Evolutionary conservation across 2,888 invertebrate species (phyloP).

Genomic region (Microdon myrmicae): DNA sequence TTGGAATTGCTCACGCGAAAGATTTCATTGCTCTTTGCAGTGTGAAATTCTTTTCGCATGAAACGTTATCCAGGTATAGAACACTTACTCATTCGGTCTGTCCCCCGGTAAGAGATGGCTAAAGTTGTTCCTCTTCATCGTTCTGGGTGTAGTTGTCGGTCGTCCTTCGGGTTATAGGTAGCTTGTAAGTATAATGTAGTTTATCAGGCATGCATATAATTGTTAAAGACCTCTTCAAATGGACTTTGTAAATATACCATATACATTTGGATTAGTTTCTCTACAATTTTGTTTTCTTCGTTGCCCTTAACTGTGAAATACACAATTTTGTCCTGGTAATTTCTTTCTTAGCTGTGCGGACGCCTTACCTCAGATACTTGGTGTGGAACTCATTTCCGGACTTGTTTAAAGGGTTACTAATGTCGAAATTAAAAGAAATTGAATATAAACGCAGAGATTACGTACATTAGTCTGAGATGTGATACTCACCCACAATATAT

Average conservation of each 20-base stretch:
- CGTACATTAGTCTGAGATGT: too few species aligned
- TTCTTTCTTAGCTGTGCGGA: too few species aligned
- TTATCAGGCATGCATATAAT: slow-evolving; percentile 51
- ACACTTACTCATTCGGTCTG: slow-evolving; percentile 29
- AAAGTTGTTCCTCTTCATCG: slow-evolving; percentile 15
- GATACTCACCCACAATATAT: too few species aligned
- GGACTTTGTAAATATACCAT: too few species aligned
- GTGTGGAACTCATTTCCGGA: slow-evolving; percentile 23
- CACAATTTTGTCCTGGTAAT: too few species aligned
- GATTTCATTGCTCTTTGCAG: slow-evolving; percentile 45
- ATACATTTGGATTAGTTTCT: too few species aligned
- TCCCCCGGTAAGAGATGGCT: slow-evolving; percentile 30
- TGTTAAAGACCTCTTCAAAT: slow-evolving; percentile 24
- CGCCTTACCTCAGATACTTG: too few species aligned
- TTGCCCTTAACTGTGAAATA: too few species aligned
- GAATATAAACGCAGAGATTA: too few species aligned
- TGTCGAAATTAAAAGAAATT: slow-evolving; percentile 35
- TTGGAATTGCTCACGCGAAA: slow-evolving; percentile 49
- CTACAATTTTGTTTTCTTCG: too few species aligned
- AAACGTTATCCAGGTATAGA: slow-evolving; percentile 47
- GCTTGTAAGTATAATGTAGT: slow-evolving; percentile 43
- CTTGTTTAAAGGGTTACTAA: background rate
- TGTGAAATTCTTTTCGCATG: slow-evolving; percentile 49
- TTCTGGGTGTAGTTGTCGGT: background rate
- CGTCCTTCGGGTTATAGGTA: slow-evolving; percentile 26